These are phyloP conservation scores for Gorsachius goisagi DNA, from an alignment of 2,113 vertebrate species.

Conservation along the genomic window DNA sequence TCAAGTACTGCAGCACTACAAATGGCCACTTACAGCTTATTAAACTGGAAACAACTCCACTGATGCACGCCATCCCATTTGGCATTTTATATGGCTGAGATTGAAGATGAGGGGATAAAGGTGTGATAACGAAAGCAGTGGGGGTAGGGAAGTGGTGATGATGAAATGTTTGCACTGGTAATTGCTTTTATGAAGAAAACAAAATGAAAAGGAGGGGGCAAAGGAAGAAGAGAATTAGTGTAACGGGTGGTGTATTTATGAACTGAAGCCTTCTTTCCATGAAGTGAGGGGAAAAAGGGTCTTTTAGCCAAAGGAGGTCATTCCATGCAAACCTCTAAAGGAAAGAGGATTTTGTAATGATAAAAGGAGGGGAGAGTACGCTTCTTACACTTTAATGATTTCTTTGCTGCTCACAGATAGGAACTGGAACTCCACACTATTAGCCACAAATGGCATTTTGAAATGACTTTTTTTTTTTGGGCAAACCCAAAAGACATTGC, in stretches of 20 bases:
- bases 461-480: constrained; percentile 88
- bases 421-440: constrained; percentile 82
- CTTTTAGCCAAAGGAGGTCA: constrained; percentile 23
- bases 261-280: not conserved
- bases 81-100: not conserved
- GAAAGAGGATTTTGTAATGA: constrained; percentile 74
- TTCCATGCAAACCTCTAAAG: constrained; percentile 39
- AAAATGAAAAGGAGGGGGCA: not conserved
- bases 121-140: not conserved
- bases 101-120: not conserved
- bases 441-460: constrained; percentile 95
- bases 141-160: not conserved
- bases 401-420: constrained; percentile 75
- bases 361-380: constrained; percentile 64
- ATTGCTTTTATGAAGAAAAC: constrained; percentile 26
- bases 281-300: not conserved
- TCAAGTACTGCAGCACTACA: not conserved
- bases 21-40: constrained; percentile 40
- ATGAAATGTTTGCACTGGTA: not conserved
- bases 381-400: constrained; percentile 79
- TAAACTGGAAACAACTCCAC: constrained; percentile 26
- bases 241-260: not conserved
- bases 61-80: not conserved
- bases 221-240: not conserved
- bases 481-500: constrained; percentile 95